phyloP scores from a whole-genome alignment of 1,140 invertebrate genomes.

The Anastrepha ludens region DNA sequence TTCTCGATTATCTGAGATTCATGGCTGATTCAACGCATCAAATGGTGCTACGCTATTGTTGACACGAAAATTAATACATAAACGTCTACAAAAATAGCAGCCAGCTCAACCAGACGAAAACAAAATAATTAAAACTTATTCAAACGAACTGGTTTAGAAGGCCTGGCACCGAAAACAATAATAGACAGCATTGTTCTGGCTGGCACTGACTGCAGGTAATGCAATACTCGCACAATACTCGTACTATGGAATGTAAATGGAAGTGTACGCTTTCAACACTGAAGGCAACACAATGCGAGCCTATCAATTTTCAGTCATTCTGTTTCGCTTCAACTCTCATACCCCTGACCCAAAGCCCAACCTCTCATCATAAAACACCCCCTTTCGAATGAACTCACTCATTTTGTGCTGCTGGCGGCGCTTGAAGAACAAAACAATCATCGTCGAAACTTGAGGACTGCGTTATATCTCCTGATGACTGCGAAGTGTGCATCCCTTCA shows the following conservation, averaged over 20 bases:
- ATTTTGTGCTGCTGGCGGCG: conserved; percentile 55
- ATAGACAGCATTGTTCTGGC: conserved; percentile 2
- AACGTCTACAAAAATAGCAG: neutral
- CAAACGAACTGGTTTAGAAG: conserved; percentile 14
- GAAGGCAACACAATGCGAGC: neutral
- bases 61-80: neutral
- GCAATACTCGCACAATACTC: neutral
- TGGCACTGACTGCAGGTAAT: neutral
- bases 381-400: conserved; percentile 58
- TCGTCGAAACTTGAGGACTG: conserved; percentile 58
- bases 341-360: no score
- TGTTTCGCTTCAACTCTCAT: neutral
- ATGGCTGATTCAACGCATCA: no score
- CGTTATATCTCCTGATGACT: conserved; percentile 39
- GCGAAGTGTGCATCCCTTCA: neutral
- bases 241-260: neutral
- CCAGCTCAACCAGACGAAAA: conserved; percentile 8
- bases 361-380: no score
- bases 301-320: neutral
- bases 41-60: no score
- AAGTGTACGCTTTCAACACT: neutral
- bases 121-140: conserved; percentile 45
- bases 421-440: conserved; percentile 55
- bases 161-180: conserved; percentile 24
- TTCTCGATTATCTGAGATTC: no score